Evolutionary conservation across 1,140 invertebrate genomes (phyloP), one percentile per base, ranked within the genome.

Genomic region (Arctopsyche grandis): DNA sequence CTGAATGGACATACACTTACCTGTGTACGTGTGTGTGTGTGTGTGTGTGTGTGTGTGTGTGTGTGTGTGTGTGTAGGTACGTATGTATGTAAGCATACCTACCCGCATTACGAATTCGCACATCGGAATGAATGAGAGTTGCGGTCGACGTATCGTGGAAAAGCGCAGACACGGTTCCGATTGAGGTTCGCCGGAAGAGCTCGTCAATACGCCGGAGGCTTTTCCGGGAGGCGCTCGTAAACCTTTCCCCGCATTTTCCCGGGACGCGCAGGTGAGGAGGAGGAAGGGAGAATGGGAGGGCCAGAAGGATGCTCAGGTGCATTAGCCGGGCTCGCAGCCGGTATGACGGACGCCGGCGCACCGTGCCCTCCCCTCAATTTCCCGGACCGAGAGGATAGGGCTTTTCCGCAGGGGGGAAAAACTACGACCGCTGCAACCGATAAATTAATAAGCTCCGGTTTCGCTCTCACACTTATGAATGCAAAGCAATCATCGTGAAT

Each of bases 141-240:
- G 29, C 29, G 29, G 29, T 38, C 7, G 29, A 7, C 29, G 29
- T 38, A 38, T 38, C 12, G 48, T 12, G 48, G 48, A 52, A 52
- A 52, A 52, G 10, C 48, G 48, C 48, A 52, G 48, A 52, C 48
- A 52, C 48, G 16, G 10, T 52, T 52, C 48, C 48, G 48, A 52
- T 52, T 52, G 16, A 38, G 29, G 48, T 14, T 16, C 48, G 48
- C 10, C 48, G 48, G 48, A 52, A 52, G 16, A 52, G 48, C 48
- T 52, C 48, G 48, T 52, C 48, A 52, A 52, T 52, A 52, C 48
- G 48, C 48, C 16, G 48, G 48, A 52, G 48, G 48, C 48, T 52
- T 52, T 52, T 52, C 48, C 48, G 48, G 48, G 48, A 52, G 48
- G 48, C 48, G 48, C 12, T 52, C 48, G 48, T 52, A 52, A 52